These are phyloP conservation scores for Sitta europaea DNA, from an alignment of 2,113 vertebrate species.

Conservation along the genomic window DNA sequence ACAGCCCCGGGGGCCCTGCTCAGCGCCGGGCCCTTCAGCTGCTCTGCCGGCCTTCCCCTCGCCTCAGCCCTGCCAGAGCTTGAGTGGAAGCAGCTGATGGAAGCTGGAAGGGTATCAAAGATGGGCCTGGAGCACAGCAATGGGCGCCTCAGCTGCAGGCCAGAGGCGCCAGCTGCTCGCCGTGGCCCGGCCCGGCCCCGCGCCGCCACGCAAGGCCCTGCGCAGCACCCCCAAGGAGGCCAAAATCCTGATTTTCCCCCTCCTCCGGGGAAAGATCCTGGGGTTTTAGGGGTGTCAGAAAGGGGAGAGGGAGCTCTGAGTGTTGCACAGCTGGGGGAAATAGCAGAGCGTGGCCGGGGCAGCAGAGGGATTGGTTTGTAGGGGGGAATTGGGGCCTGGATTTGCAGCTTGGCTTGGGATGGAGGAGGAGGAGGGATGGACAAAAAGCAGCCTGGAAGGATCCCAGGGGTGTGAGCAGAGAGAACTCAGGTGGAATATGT, in stretches of 20 bases:
- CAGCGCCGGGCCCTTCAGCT: neutral
- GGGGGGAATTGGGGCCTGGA: neutral
- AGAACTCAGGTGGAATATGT: neutral
- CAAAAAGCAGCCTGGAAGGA: neutral
- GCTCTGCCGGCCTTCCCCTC: neutral
- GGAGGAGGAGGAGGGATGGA: neutral
- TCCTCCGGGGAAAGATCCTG: neutral
- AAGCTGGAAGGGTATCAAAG: slow-evolving; percentile 39
- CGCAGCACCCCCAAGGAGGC: neutral
- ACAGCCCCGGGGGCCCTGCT: neutral
- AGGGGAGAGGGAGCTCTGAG: neutral
- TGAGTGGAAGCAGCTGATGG: slow-evolving; percentile 63
- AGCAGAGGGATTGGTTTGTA: neutral
- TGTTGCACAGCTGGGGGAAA: neutral
- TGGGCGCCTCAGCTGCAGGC: neutral
- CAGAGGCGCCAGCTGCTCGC: slow-evolving; percentile 11
- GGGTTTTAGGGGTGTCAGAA: neutral
- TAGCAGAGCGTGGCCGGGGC: neutral
- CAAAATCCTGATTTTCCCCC: neutral
- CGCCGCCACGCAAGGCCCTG: neutral
- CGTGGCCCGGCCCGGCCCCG: neutral
- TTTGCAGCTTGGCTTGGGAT: neutral
- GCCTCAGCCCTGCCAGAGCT: neutral
- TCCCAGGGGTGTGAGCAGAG: neutral
- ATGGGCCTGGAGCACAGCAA: neutral